Conservation (phyloP, 2,113 vertebrate genomes). For the Pachypanchax playfairii region DNA sequence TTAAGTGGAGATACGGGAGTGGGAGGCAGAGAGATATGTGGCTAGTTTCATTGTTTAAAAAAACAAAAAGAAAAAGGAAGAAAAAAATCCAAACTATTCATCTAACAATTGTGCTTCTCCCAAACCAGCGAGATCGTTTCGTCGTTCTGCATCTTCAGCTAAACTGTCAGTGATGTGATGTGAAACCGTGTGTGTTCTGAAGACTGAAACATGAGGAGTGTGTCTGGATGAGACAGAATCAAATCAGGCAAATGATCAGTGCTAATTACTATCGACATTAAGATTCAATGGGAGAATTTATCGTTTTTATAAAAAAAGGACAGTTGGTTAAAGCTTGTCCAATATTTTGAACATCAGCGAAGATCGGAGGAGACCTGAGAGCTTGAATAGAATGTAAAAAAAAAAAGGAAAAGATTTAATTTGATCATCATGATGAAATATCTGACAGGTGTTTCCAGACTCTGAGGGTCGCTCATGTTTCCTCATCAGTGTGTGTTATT, state of each 20-base stretch:
- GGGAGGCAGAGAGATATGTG: slow-evolving; percentile 77
- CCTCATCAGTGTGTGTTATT: slow-evolving; percentile 41
- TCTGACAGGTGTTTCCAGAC: slow-evolving; percentile 29
- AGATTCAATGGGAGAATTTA: slow-evolving; percentile 6
- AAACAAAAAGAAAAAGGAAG: slow-evolving; percentile 43
- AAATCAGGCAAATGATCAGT: slow-evolving; percentile 21
- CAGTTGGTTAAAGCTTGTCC: slow-evolving; percentile 18
- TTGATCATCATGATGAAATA: slow-evolving; percentile 32
- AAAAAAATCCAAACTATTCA: slow-evolving; percentile 57
- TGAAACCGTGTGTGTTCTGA: slow-evolving; percentile 42
- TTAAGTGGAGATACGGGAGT: slow-evolving; percentile 79
- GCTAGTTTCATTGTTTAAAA: slow-evolving; percentile 73
- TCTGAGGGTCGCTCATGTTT: slow-evolving; percentile 43
- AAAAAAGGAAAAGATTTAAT: slow-evolving; percentile 23
- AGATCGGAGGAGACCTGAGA: slow-evolving; percentile 18
- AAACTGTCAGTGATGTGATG: slow-evolving; percentile 68
- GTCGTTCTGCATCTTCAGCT: slow-evolving; percentile 70
- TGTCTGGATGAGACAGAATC: slow-evolving; percentile 24
- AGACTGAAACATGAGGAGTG: slow-evolving; percentile 57
- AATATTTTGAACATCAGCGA: slow-evolving; percentile 11
- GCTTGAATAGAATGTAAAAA: slow-evolving; percentile 8
- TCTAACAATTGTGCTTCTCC: slow-evolving; percentile 90
- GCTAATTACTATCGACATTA: slow-evolving; percentile 39
- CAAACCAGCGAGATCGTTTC: slow-evolving; percentile 82
- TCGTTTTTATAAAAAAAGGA: slow-evolving; percentile 3